Evolutionary conservation across 1,140 invertebrate species (phyloP).

Genomic region (Drosophila burlai): DNA sequence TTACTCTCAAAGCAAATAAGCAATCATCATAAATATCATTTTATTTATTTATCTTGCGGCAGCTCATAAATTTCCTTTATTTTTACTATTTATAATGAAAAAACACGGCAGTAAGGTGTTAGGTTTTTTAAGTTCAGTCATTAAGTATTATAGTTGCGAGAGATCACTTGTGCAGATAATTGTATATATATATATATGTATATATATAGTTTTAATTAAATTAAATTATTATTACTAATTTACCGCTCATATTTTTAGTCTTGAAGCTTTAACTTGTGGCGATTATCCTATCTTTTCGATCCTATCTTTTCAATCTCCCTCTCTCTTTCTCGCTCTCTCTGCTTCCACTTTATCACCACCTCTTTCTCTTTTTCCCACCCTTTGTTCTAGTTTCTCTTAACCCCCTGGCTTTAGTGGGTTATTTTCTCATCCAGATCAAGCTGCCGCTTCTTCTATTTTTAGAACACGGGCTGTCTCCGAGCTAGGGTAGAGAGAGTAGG

Average conservation of each 20-base stretch:
- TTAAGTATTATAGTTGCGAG: neutral
- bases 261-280: neutral
- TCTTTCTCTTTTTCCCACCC: neutral
- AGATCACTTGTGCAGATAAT: neutral
- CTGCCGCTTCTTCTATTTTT: constrained; percentile 22
- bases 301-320: neutral
- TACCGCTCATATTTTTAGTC: neutral
- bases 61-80: constrained; percentile 43
- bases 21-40: constrained; percentile 78
- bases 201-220: too few species aligned
- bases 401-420: constrained; percentile 14
- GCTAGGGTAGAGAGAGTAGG: neutral
- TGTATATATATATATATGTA: neutral
- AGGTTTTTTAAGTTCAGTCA: neutral
- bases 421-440: fast-evolving
- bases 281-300: neutral
- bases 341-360: neutral
- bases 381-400: neutral
- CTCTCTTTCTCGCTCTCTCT: neutral
- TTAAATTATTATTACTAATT: too few species aligned
- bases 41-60: constrained; percentile 52
- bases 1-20: constrained; percentile 79
- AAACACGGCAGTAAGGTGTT: neutral
- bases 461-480: constrained; percentile 1
- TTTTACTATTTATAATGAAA: constrained; percentile 31